A percentile compares a stretch with the other conserved stretches of the same genome.
Conservation (phyloP, 2,888 invertebrate species). For the Neoaliturus tenellus region DNA sequence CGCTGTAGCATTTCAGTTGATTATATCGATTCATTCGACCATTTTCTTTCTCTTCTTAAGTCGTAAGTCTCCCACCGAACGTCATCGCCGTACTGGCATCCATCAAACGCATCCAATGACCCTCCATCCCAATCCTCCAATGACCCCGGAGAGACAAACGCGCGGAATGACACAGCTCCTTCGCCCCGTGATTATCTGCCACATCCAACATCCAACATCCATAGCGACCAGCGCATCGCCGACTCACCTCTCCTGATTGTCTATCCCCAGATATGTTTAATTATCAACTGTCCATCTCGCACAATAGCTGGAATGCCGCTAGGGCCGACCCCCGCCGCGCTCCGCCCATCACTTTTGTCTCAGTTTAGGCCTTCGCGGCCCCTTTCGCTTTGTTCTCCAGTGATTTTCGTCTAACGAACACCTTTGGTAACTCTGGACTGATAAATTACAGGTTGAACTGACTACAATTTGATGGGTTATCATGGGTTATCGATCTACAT, state of each 20-base stretch:
- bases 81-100: too few species aligned
- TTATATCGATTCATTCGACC: too few species aligned
- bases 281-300: slow-evolving; percentile 2
- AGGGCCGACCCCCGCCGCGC: neutral
- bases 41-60: too few species aligned
- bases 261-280: slow-evolving; percentile 22
- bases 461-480: too few species aligned
- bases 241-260: slow-evolving; percentile 24
- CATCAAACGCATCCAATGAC: too few species aligned
- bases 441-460: slow-evolving; percentile 17
- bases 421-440: slow-evolving; percentile 29
- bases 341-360: neutral
- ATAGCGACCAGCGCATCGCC: neutral
- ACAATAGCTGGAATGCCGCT: slow-evolving; percentile 36
- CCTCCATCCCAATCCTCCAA: neutral
- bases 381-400: slow-evolving; percentile 18
- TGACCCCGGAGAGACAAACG: neutral
- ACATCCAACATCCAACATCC: neutral
- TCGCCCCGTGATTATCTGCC: neutral
- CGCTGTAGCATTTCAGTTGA: too few species aligned
- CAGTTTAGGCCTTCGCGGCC: slow-evolving; percentile 6
- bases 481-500: too few species aligned
- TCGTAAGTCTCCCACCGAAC: too few species aligned
- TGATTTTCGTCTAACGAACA: slow-evolving; percentile 39
- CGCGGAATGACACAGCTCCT: neutral